Percentiles rank a stretch among this genome's conserved stretches.
Evolutionary conservation across 2,888 invertebrate genomes (phyloP).

Genomic region (Drosophila austrosaltans): DNA sequence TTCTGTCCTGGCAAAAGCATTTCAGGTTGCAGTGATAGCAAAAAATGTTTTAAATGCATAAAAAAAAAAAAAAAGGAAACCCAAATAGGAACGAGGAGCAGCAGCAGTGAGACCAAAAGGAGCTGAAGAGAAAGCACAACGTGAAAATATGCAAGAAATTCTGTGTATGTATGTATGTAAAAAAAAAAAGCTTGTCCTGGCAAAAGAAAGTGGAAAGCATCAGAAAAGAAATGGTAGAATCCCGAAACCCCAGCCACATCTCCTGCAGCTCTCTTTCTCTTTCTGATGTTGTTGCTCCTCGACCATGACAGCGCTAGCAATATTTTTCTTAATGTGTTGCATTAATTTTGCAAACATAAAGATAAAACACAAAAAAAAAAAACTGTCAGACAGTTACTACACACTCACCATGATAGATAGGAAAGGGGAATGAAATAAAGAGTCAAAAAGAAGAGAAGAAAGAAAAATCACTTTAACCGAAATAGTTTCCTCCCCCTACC

Average conservation of each 20-base stretch:
- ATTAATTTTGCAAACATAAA: conserved; percentile 62
- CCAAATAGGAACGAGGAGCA: conserved; percentile 36
- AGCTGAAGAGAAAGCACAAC: conserved; percentile 42
- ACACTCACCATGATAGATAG: conserved; percentile 28
- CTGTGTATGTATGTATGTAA: conserved; percentile 25
- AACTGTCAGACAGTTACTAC: conserved; percentile 46
- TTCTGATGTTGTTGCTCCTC: conserved; percentile 7
- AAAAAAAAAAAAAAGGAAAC: not conserved
- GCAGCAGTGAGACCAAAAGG: not conserved
- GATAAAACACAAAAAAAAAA: conserved; percentile 55
- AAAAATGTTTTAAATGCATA: conserved; percentile 44
- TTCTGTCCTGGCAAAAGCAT: conserved; percentile 33
- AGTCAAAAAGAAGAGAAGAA: not conserved
- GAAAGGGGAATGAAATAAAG: not conserved
- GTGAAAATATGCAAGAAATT: conserved; percentile 53
- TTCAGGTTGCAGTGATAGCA: conserved; percentile 61
- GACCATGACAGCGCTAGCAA: conserved; percentile 50
- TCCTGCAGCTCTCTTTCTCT: conserved; percentile 17
- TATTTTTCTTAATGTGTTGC: conserved; percentile 70
- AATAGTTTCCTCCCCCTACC: conserved; percentile 29
- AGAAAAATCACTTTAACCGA: conserved; percentile 43
- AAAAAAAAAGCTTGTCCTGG: conserved; percentile 15
- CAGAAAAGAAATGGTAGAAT: conserved; percentile 32
- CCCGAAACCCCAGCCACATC: conserved; percentile 18
- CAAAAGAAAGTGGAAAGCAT: conserved; percentile 24